Conservation (phyloP, 2,797 vertebrate species). For the Alauda arvensis region DNA sequence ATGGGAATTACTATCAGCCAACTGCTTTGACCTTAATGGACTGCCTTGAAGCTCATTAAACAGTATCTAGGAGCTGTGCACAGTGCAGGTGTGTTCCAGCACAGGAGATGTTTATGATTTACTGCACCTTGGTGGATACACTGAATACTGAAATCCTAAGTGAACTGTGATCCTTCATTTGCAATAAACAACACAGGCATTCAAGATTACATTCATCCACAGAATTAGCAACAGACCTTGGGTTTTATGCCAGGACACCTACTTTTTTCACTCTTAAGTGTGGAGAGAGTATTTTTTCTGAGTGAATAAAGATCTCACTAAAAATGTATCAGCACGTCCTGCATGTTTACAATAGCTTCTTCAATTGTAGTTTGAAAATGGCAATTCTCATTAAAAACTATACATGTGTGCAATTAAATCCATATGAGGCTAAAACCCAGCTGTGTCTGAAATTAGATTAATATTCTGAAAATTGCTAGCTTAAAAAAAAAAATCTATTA, state of each 20-base stretch:
- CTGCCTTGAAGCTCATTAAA: conserved; percentile 17
- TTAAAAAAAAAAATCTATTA: background rate
- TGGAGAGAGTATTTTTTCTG: background rate
- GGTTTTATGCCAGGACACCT: background rate
- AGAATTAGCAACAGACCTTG: background rate
- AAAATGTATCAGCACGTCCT: background rate
- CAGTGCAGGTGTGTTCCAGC: background rate
- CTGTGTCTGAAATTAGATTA: background rate
- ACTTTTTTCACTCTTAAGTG: background rate
- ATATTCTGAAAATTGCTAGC: background rate
- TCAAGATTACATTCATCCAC: background rate
- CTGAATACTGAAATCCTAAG: background rate
- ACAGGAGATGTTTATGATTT: background rate
- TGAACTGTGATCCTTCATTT: background rate
- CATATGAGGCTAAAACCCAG: conserved; percentile 6
- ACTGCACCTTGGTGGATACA: background rate
- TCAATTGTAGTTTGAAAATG: conserved; percentile 41
- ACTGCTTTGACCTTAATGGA: background rate
- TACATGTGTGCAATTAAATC: conserved; percentile 46
- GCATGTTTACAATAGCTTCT: conserved; percentile 17
- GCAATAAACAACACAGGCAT: background rate
- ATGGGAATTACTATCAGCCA: background rate
- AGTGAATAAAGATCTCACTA: background rate
- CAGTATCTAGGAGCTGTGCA: background rate
- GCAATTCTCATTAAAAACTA: conserved; percentile 49